Conservation (phyloP, 2,797 vertebrate genomes). For the Vespertilio murinus region DNA sequence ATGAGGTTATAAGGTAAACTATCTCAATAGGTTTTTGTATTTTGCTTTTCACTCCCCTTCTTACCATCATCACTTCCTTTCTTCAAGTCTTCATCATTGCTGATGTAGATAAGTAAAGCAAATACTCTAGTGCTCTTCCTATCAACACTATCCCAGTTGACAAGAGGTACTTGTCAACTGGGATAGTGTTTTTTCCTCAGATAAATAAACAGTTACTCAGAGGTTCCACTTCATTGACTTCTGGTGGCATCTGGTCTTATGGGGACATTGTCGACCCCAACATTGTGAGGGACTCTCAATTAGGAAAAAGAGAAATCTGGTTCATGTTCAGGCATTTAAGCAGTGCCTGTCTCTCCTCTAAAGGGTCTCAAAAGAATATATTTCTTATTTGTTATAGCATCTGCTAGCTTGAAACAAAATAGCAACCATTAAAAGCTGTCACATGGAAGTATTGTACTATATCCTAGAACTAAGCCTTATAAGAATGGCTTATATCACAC, state of each 20-base stretch:
- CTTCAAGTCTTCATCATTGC: neutral
- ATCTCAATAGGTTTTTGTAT: neutral
- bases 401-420: neutral
- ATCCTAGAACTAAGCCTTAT: neutral
- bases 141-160: too few species aligned
- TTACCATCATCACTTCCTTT: neutral
- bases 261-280: neutral
- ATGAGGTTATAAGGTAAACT: accelerated
- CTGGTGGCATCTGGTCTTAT: neutral
- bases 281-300: neutral
- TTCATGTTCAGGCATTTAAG: neutral
- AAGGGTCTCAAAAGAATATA: neutral
- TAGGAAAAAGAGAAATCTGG: neutral
- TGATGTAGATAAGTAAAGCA: neutral
- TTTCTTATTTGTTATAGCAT: neutral
- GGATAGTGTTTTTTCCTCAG: neutral
- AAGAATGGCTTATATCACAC: neutral
- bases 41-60: neutral
- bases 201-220: neutral
- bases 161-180: neutral
- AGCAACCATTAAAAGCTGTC: neutral
- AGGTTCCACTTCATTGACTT: neutral
- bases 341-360: neutral
- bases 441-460: too few species aligned
- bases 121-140: neutral